These are phyloP conservation scores for Escarpia spicata DNA, from an alignment of 2,888 invertebrate genomes.

Conservation along the genomic window DNA sequence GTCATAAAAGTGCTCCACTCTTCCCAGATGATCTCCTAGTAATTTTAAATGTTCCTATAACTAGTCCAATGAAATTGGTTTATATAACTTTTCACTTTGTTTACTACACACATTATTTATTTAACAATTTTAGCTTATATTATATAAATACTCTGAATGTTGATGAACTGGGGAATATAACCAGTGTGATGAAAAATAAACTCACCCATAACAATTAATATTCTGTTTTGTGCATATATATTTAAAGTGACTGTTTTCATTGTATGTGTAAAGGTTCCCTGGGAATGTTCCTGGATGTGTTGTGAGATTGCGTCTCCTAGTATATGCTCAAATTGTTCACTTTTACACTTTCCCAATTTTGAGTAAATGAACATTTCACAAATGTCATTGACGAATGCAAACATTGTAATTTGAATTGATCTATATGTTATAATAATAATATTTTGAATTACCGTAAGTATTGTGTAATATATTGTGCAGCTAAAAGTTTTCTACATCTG, in stretches of 20 bases:
- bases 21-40: background rate
- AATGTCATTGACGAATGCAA: background rate
- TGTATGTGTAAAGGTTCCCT: too few species aligned
- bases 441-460: background rate
- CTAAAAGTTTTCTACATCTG: background rate
- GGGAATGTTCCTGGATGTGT: too few species aligned
- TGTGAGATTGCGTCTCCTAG: too few species aligned
- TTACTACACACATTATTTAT: too few species aligned
- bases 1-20: background rate
- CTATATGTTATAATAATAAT: background rate
- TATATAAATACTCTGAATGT: too few species aligned
- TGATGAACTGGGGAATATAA: too few species aligned
- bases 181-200: too few species aligned
- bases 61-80: background rate
- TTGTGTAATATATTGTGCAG: background rate
- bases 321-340: background rate
- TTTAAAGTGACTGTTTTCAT: too few species aligned
- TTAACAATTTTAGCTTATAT: too few species aligned
- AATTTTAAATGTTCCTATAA: background rate
- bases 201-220: too few species aligned
- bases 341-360: background rate
- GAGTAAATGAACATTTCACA: background rate
- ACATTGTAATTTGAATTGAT: background rate
- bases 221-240: too few species aligned
- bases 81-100: too few species aligned